phyloP scores from a whole-genome alignment of 2,113 vertebrate genomes.

The Malurus melanocephalus region DNA sequence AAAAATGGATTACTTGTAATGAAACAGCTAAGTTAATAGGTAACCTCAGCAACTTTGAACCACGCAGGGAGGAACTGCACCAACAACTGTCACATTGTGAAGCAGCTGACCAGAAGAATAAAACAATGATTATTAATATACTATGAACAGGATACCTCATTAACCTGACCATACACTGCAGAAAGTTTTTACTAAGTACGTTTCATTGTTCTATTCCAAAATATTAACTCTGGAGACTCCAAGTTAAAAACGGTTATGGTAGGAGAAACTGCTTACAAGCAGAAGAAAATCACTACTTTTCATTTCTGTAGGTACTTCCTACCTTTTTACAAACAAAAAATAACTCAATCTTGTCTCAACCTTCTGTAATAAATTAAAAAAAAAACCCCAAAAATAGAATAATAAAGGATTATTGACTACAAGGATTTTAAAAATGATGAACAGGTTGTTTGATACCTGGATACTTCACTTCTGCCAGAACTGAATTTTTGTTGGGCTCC shows the following conservation, averaged over 20 bases:
- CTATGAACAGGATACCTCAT: not conserved
- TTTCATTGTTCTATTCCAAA: not conserved
- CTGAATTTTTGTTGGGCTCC: not conserved
- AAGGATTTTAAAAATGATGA: not conserved
- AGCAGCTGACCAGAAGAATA: not conserved
- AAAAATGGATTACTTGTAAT: not conserved
- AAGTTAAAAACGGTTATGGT: not conserved
- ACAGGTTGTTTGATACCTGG: not conserved
- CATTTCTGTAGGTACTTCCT: not conserved
- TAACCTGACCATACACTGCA: not conserved
- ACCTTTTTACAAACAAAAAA: not conserved
- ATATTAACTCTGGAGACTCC: not conserved
- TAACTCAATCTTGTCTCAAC: not conserved
- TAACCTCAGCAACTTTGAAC: not conserved
- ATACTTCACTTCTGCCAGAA: not conserved
- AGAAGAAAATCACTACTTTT: not conserved
- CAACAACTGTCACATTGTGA: not conserved
- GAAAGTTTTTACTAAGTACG: not conserved
- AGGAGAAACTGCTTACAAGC: not conserved
- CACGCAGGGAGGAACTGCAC: not conserved
- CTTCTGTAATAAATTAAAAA: not conserved
- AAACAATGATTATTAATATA: not conserved
- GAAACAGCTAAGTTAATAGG: not conserved
- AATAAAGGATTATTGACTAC: not conserved
- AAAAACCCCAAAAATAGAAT: accelerated